Conservation (phyloP, 2,113 vertebrate genomes). For the Eptesicus fuscus region DNA sequence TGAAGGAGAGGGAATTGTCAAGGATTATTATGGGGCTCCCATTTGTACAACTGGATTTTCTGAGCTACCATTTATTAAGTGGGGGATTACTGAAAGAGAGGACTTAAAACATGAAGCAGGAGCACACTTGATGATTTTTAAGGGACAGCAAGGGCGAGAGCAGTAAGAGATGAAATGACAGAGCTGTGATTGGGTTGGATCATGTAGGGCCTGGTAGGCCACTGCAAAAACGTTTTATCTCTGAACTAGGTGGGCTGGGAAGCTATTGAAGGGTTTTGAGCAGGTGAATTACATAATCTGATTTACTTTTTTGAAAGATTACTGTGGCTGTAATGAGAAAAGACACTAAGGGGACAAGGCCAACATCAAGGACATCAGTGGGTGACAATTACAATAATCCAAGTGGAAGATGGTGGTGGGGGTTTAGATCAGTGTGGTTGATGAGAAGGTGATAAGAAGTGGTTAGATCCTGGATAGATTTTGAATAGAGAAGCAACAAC, state of each 20-base stretch:
- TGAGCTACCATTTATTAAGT: not conserved
- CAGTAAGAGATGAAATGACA: not conserved
- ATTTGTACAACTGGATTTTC: not conserved
- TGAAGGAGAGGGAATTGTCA: not conserved
- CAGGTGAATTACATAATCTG: not conserved
- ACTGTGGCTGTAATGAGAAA: not conserved
- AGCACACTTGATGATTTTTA: not conserved
- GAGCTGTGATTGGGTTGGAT: not conserved
- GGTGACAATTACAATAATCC: not conserved
- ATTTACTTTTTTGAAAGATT: conserved; percentile 24
- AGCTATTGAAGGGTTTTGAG: not conserved
- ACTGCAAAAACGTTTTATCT: not conserved
- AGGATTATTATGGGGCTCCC: not conserved
- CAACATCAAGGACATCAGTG: not conserved
- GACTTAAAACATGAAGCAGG: not conserved
- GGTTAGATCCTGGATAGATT: not conserved
- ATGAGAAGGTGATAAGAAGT: not conserved
- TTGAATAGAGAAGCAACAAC: not conserved
- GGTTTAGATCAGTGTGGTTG: not conserved
- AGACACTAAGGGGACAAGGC: not conserved
- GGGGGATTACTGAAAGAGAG: not conserved
- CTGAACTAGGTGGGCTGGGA: not conserved
- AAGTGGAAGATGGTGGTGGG: not conserved
- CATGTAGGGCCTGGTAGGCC: not conserved
- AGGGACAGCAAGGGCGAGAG: not conserved